A percentile compares a stretch with the other conserved stretches of the same genome.
These are phyloP conservation scores for Montipora efflorescens DNA, from an alignment of 64 coral and sea anemone genomes.

Conservation along the genomic window DNA sequence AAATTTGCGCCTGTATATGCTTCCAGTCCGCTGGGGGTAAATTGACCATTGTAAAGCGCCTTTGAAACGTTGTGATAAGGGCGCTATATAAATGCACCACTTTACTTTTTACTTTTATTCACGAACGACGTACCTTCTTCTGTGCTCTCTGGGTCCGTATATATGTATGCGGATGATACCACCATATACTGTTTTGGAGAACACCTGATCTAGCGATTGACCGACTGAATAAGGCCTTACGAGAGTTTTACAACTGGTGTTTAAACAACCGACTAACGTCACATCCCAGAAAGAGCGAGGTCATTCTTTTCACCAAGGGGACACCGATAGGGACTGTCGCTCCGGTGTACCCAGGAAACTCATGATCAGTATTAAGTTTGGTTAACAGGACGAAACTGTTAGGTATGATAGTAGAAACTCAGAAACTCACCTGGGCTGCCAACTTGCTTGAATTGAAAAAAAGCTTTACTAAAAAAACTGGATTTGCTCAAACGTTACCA, in stretches of 20 bases:
- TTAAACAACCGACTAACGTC: no score
- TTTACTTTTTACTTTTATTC: no score
- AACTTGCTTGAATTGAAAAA: not conserved
- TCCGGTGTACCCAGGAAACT: not conserved
- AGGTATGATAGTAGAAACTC: not conserved
- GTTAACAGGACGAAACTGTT: not conserved
- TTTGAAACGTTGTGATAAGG: no score
- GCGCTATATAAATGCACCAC: no score
- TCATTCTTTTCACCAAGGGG: not conserved
- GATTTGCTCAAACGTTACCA: no score
- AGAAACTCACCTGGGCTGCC: no score
- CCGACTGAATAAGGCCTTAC: no score
- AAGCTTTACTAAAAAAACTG: not conserved
- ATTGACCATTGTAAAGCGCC: no score
- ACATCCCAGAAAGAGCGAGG: not conserved
- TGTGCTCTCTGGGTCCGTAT: not conserved
- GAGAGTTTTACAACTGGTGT: no score
- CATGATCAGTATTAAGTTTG: not conserved
- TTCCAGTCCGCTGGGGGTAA: no score
- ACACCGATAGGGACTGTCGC: not conserved
- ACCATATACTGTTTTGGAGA: not conserved
- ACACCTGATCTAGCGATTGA: not conserved
- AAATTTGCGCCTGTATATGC: no score
- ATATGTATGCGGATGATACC: not conserved
- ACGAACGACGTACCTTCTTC: no score